Evolutionary conservation across 2,888 invertebrate species (phyloP).

Genomic region (Clitarchus hookeri): DNA sequence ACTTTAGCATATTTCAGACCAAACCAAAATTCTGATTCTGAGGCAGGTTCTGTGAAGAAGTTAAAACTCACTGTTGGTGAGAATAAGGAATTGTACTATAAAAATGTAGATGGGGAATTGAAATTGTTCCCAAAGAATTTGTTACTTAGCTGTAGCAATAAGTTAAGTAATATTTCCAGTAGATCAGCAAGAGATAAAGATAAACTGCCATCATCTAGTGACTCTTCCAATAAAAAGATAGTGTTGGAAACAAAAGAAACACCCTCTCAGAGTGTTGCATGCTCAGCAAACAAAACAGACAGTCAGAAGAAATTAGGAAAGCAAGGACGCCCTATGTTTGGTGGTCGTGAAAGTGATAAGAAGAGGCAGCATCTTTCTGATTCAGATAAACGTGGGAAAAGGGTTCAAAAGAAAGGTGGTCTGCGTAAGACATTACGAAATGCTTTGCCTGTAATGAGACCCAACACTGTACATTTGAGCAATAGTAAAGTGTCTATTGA

Average conservation of each 20-base stretch:
- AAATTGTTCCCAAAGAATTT: conserved; percentile 8
- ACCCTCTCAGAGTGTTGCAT: background rate
- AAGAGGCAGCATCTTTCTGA: background rate
- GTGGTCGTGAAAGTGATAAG: conserved; percentile 8
- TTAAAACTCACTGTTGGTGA: background rate
- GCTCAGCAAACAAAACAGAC: background rate
- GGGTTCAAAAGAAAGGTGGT: background rate
- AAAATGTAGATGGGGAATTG: background rate
- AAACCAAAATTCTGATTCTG: conserved; percentile 7
- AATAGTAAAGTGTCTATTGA: conserved; percentile 21
- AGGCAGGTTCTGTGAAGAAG: background rate
- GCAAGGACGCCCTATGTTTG: background rate
- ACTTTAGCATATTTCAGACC: background rate
- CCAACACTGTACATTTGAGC: background rate
- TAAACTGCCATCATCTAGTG: background rate
- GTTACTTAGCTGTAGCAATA: background rate
- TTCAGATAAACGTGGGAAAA: background rate
- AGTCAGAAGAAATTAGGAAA: background rate
- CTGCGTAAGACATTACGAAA: background rate
- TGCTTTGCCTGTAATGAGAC: background rate
- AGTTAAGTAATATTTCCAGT: background rate
- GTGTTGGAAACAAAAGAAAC: background rate
- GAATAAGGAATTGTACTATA: conserved; percentile 2
- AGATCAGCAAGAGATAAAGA: background rate
- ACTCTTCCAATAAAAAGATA: background rate